Base-by-base conservation (phyloP, 2,888 invertebrate genomes). In the Octonoba sinensis region DNA sequence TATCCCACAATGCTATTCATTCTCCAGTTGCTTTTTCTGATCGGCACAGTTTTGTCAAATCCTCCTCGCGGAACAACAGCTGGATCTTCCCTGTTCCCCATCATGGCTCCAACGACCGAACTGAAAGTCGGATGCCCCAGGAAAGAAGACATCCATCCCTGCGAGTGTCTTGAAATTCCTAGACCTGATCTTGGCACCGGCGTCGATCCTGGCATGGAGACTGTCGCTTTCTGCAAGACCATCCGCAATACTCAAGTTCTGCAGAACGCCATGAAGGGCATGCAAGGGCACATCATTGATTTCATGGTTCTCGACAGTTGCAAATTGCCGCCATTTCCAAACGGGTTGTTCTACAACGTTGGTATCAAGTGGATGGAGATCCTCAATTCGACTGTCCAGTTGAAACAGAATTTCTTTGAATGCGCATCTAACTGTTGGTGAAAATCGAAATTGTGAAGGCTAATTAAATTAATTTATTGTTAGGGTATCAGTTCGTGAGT, bases 361-460 rank as follows among this genome's bases (percentile, higher is more conserved):
- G 82, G 83, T 56, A 84, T 86, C 65, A 72, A 78, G 27, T 85
- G 85, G 85, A 84, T 85, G 83, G 85, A 86, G 77, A 84, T 86
- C 8, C 66, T 85, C 12, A 85, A 86, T 59, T 83, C 85, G 3
- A 86, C 85, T 16, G 73, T 85, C 36, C 85, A 85, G 66, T 72
- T 85, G 15, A 84, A 84, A 27, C 78, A 85, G 22, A 81, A 83
- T 27, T 85, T 85, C 64, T 83, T 85, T 60, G 75, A 85, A 47
- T 84, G 78, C 20, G 76, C 82, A 4, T 71, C 44, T 11, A 76
- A 82, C 65, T 82, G 82, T 57, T 82, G 82, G 82, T 82, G 69
- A 76, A 24, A 54, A 49, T 27, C 27, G 6, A 27, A 27, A 27
- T 27, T 6, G 27, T 27, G 3, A 3, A 59, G 59, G 54, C 16